phyloP scores from a whole-genome alignment of 1,140 invertebrate genomes.

The Brachionus angularis region DNA sequence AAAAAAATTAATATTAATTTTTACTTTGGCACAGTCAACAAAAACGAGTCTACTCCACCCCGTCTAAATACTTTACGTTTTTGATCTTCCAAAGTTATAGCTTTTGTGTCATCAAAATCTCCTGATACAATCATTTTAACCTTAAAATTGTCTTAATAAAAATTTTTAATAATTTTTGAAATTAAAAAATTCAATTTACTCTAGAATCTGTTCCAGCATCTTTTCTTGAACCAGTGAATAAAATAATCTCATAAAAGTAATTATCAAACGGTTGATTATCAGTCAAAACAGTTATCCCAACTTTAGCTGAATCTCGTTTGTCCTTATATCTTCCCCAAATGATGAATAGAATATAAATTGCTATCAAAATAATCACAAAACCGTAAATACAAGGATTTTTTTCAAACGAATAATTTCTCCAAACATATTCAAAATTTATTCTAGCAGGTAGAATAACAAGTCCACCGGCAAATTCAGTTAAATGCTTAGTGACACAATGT shows the following conservation, averaged over 20 bases:
- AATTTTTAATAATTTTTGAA: neutral
- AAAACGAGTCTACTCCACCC: conserved; percentile 59
- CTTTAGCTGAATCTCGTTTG: conserved; percentile 59
- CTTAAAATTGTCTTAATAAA: neutral
- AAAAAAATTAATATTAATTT: conserved; percentile 6
- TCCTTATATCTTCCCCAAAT: conserved; percentile 61
- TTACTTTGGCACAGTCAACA: conserved; percentile 60
- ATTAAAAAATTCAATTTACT: too few species aligned
- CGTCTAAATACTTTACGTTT: conserved; percentile 57
- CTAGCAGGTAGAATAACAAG: conserved; percentile 56
- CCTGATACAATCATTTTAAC: conserved; percentile 54
- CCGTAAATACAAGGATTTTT: conserved; percentile 63
- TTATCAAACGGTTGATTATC: conserved; percentile 61
- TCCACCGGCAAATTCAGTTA: conserved; percentile 57
- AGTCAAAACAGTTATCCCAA: conserved; percentile 59
- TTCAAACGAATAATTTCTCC: conserved; percentile 59
- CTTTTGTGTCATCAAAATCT: conserved; percentile 60
- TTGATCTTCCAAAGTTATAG: conserved; percentile 56
- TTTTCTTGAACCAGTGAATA: conserved; percentile 60
- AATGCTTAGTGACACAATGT: conserved; percentile 53
- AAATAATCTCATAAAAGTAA: conserved; percentile 62
- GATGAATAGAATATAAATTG: conserved; percentile 57
- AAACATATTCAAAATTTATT: conserved; percentile 58
- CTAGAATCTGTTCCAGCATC: conserved; percentile 61
- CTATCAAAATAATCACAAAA: conserved; percentile 59